Evolutionary conservation across 2,888 invertebrate genomes (phyloP).

Genomic region (Chloroclystis v-ata): DNA sequence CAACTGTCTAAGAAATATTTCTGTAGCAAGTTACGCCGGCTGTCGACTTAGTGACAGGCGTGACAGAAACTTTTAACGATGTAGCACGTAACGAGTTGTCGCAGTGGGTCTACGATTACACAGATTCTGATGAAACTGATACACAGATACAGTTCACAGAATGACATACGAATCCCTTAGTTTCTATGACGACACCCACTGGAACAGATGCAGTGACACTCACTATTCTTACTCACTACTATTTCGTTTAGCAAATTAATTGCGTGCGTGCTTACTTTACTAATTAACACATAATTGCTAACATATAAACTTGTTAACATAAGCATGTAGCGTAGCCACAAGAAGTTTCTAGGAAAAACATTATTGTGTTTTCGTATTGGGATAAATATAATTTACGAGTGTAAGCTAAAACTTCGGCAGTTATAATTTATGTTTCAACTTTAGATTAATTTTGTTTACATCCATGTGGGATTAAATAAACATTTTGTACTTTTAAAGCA

Average conservation of each 20-base stretch:
- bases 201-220: no score
- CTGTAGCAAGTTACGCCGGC: background rate
- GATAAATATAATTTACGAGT: background rate
- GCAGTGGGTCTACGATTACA: background rate
- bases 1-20: constrained; percentile 2
- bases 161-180: no score
- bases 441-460: background rate
- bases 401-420: background rate
- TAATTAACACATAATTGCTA: no score
- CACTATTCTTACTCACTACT: no score
- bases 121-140: no score
- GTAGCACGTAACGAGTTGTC: constrained; percentile 8
- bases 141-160: no score
- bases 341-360: background rate
- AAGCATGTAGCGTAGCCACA: background rate
- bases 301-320: no score
- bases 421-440: background rate
- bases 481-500: no score
- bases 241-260: no score
- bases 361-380: background rate
- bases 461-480: background rate
- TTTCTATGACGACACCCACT: no score
- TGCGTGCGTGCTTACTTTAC: no score
- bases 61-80: constrained; percentile 17
- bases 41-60: constrained; percentile 7